Conservation (phyloP, 2,113 vertebrate genomes). For the Sceloporus undulatus region DNA sequence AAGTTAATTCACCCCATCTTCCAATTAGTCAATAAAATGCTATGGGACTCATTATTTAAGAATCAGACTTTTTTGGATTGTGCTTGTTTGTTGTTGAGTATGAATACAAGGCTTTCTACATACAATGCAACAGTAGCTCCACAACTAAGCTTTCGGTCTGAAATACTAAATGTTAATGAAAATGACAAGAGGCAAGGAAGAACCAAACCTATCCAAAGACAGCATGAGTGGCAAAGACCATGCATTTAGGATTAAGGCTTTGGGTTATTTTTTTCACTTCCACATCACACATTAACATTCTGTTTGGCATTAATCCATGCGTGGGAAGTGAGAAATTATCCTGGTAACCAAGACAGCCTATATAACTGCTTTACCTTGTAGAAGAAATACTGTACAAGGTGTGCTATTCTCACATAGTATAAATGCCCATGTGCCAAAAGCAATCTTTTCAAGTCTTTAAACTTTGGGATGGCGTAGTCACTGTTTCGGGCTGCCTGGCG, state of each 20-base stretch:
- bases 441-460: slow-evolving; percentile 94
- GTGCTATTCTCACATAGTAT: slow-evolving; percentile 97
- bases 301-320: neutral
- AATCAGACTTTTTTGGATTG: too few relatives aligned
- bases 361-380: slow-evolving; percentile 88
- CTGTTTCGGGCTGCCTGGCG: slow-evolving; percentile 97
- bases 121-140: too few relatives aligned
- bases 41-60: neutral
- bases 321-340: accelerated
- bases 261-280: neutral
- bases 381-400: slow-evolving; percentile 99
- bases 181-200: too few relatives aligned
- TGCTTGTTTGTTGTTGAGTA: too few relatives aligned
- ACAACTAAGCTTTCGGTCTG: too few relatives aligned
- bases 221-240: too few relatives aligned
- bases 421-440: slow-evolving; percentile 96
- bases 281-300: neutral
- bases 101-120: too few relatives aligned
- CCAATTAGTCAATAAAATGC: neutral
- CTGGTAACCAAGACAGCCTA: neutral
- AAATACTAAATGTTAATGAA: too few relatives aligned
- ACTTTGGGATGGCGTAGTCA: slow-evolving; percentile 96
- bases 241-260: too few relatives aligned
- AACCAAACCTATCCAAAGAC: too few relatives aligned
- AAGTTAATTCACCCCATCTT: too few relatives aligned